Conservation (phyloP, 2,888 invertebrate species). For the Aspidiotus destructor region DNA sequence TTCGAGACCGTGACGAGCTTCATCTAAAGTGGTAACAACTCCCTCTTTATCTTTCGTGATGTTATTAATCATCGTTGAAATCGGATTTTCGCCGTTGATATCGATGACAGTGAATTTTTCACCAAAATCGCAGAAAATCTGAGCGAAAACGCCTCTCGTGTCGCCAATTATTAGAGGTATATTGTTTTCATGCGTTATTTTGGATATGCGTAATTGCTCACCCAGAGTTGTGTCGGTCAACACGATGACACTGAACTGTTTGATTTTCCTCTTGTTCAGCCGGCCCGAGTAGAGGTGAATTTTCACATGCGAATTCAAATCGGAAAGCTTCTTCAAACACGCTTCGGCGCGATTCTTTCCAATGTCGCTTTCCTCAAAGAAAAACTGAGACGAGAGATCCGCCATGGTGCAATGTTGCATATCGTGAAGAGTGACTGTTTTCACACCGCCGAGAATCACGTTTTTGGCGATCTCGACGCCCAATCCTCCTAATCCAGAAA, state of each 20-base stretch:
- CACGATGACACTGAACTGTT: constrained; percentile 75
- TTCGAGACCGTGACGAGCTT: constrained; percentile 90
- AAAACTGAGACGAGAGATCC: constrained; percentile 87
- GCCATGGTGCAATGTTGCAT: constrained; percentile 56
- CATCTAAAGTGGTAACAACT: constrained; percentile 90
- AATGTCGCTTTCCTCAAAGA: constrained; percentile 67
- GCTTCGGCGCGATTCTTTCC: constrained; percentile 82
- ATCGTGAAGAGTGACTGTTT: constrained; percentile 94
- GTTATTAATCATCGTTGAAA: constrained; percentile 88
- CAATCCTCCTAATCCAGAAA: constrained; percentile 89
- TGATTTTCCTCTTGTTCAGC: constrained; percentile 67
- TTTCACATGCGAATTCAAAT: constrained; percentile 85
- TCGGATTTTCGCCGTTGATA: constrained; percentile 79
- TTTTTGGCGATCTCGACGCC: constrained; percentile 98
- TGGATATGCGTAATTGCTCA: constrained; percentile 72
- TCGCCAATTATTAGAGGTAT: constrained; percentile 82
- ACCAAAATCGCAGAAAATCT: constrained; percentile 97
- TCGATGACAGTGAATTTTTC: constrained; percentile 79
- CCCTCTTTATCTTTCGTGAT: constrained; percentile 74
- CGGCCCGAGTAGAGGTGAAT: constrained; percentile 63
- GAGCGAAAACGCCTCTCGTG: constrained; percentile 83
- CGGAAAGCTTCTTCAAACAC: constrained; percentile 68
- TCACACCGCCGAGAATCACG: constrained; percentile 93
- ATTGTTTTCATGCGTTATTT: constrained; percentile 69
- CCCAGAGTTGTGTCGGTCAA: constrained; percentile 65